Conservation (phyloP, 2,797 vertebrate species). For the Danio choprae region DNA sequence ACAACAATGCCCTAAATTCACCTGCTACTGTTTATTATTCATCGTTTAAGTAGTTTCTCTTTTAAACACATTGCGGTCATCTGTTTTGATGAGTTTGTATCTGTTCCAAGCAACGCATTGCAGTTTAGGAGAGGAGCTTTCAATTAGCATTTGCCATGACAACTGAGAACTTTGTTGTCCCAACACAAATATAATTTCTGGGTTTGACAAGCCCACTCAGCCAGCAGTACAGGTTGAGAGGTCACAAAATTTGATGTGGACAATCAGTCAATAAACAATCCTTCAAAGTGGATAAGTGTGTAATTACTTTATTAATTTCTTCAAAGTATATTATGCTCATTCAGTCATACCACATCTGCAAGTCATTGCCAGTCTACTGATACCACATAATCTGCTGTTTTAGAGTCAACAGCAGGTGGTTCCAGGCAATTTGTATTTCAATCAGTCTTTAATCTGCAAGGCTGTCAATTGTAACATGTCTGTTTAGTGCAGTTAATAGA, state of each 20-base stretch:
- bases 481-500: neutral
- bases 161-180: constrained; percentile 25
- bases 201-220: constrained; percentile 16
- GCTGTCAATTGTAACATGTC: neutral
- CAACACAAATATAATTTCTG: constrained; percentile 28
- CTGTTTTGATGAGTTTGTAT: constrained; percentile 2
- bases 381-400: constrained; percentile 3
- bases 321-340: neutral
- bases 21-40: constrained; percentile 1
- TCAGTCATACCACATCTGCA: neutral
- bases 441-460: no score
- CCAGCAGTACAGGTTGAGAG: constrained; percentile 1
- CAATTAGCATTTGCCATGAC: constrained; percentile 21
- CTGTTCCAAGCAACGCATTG: constrained; percentile 1
- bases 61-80: neutral
- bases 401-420: neutral
- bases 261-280: no score
- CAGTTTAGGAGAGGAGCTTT: constrained; percentile 1
- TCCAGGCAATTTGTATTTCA: neutral
- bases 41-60: neutral
- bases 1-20: neutral
- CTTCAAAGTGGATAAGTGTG: no score
- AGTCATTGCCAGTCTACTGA: neutral
- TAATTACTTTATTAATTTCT: no score
- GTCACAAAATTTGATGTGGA: neutral